Conservation (phyloP, 2,797 vertebrate genomes). For the Arrhamphus sclerolepis region DNA sequence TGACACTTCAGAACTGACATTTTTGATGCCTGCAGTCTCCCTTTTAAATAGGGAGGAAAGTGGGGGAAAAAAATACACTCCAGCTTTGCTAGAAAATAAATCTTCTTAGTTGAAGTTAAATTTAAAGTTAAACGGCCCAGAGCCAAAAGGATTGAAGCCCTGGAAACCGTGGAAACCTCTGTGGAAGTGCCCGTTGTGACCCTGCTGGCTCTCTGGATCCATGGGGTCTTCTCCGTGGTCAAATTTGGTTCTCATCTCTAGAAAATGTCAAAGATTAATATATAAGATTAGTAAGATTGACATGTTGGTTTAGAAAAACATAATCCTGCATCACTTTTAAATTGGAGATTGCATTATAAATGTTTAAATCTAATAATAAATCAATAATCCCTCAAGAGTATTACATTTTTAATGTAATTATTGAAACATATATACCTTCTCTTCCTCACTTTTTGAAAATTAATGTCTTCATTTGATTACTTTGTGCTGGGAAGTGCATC, state of each 20-base stretch:
- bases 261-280: constrained; percentile 23
- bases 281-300: too few species aligned
- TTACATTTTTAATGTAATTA: too few species aligned
- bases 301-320: background rate
- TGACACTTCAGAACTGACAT: constrained; percentile 16
- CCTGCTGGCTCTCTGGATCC: constrained; percentile 95
- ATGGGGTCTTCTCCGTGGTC: constrained; percentile 95
- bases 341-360: too few species aligned
- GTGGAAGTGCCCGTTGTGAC: constrained; percentile 85
- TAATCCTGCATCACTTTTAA: too few species aligned
- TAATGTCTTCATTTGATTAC: too few species aligned
- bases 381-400: too few species aligned
- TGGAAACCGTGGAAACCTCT: constrained; percentile 90
- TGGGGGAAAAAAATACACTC: constrained; percentile 12
- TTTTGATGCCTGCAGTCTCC: constrained; percentile 26
- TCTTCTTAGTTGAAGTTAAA: constrained; percentile 89
- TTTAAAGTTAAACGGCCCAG: constrained; percentile 96
- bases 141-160: constrained; percentile 96
- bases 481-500: background rate
- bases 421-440: too few species aligned
- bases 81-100: constrained; percentile 23
- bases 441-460: too few species aligned
- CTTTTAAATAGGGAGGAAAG: constrained; percentile 49
- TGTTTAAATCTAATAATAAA: too few species aligned
- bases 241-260: constrained; percentile 95